These are phyloP conservation scores for Gallinago solitaria DNA, from an alignment of 2,797 vertebrate genomes.

Conservation along the genomic window DNA sequence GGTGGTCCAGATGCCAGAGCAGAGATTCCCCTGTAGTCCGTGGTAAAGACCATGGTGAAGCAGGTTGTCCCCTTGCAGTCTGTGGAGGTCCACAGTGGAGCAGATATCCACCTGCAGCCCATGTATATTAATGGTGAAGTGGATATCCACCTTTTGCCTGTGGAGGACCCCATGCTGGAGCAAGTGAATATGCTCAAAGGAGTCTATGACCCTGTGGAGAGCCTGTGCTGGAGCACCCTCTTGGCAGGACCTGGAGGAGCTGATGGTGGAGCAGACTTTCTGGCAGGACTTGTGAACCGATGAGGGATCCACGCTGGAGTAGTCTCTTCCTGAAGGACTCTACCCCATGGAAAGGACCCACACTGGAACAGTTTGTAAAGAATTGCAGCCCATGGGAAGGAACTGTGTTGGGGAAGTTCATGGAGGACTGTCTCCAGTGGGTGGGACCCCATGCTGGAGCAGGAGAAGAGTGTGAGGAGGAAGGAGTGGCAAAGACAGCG, in stretches of 20 bases:
- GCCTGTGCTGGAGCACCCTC: background rate
- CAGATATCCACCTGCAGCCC: background rate
- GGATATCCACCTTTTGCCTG: background rate
- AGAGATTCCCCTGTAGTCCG: background rate
- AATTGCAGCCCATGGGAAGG: background rate
- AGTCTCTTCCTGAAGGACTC: background rate
- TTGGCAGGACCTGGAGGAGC: background rate
- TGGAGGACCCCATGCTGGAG: background rate
- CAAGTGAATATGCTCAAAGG: background rate
- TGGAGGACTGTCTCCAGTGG: background rate
- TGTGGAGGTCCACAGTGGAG: background rate
- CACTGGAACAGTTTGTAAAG: background rate
- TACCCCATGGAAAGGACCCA: background rate
- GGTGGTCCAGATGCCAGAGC: fast-evolving
- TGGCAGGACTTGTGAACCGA: background rate
- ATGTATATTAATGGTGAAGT: fast-evolving
- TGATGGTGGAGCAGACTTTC: background rate
- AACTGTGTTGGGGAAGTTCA: fast-evolving
- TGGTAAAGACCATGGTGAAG: background rate
- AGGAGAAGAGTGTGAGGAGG: background rate
- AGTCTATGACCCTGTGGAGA: background rate
- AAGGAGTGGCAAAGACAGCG: background rate
- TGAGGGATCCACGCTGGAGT: fast-evolving
- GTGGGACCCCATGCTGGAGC: background rate
- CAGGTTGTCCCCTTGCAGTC: background rate